A percentile compares a stretch with the other conserved stretches of the same genome.
phyloP scores from a whole-genome alignment of 2,888 invertebrate genomes.

The Chymomyza amoena region DNA sequence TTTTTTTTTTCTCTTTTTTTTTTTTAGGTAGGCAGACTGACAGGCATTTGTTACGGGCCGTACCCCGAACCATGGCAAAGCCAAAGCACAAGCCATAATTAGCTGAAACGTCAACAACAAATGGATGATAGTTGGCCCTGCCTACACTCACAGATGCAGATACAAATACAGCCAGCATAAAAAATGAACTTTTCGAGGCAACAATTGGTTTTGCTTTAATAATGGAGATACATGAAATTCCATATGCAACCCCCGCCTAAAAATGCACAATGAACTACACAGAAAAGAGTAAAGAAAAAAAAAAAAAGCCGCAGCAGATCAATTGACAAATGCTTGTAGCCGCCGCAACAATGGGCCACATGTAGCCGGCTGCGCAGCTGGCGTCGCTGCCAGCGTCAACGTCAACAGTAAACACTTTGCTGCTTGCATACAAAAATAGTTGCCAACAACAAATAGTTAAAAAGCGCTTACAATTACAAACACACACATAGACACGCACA shows the following conservation, averaged over 20 bases:
- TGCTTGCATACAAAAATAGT: slow-evolving; percentile 57
- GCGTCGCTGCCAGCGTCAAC: slow-evolving; percentile 23
- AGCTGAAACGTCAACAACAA: slow-evolving; percentile 45
- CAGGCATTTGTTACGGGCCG: slow-evolving; percentile 44
- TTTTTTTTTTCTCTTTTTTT: slow-evolving; percentile 13
- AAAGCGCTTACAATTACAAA: slow-evolving; percentile 38
- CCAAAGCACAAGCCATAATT: slow-evolving; percentile 42
- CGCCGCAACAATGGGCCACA: slow-evolving; percentile 20
- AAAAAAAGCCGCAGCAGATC: slow-evolving; percentile 37
- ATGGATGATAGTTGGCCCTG: slow-evolving; percentile 40
- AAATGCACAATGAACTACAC: slow-evolving; percentile 51
- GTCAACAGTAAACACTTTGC: slow-evolving; percentile 19
- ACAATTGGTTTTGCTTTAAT: neutral
- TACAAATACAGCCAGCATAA: neutral
- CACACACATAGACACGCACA: slow-evolving; percentile 14
- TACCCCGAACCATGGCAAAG: slow-evolving; percentile 22
- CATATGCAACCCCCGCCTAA: slow-evolving; percentile 64
- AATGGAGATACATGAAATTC: slow-evolving; percentile 44
- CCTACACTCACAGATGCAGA: slow-evolving; percentile 33
- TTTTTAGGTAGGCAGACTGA: slow-evolving; percentile 34
- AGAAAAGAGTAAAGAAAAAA: slow-evolving; percentile 18
- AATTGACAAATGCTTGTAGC: slow-evolving; percentile 54
- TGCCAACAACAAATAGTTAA: slow-evolving; percentile 36
- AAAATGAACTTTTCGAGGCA: slow-evolving; percentile 50
- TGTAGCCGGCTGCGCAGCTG: slow-evolving; percentile 25